Evolutionary conservation across 2,888 invertebrate species (phyloP), one percentile per base, ranked within the genome.

Genomic region (Melanargia galathea): DNA sequence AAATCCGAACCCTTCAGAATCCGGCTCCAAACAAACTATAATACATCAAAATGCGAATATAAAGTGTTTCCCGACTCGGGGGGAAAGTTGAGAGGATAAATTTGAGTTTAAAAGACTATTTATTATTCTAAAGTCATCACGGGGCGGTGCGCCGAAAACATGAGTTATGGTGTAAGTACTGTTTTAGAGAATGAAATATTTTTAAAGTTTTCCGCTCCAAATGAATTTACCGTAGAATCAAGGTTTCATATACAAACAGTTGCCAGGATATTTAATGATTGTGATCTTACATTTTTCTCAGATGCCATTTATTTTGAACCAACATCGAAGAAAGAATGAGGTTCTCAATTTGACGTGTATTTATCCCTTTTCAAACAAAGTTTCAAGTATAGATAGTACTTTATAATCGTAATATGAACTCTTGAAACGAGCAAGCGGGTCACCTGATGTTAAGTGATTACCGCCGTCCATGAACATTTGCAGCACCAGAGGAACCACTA

Each of bases 81-180:
- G 63, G 45, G 65, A 69, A 68, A 69, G 67, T 71, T 69, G 33
- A 55, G 62, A 65, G 63, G 68, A 69, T 70, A 66, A 70, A 71
- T 70, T 69, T 68, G 74, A 82, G 80, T 75, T 78, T 78, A 77
- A 75, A 73, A 75, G 73, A 78, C 76, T 75, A 83, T 84, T 84
- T 81, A 84, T 84, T 78, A 78, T 74, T 70, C 67, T 70, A 70
- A 71, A 75, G 74, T 75, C 77, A 76, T 77, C 76, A 73, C 71
- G 70, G 71, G 67, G 62, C 64, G 70, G 62, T 57, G 66, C 71
- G 73, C 71, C 71, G 77, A 75, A 76, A 78, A 80, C 80, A 78
- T 80, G 81, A 83, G 78, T 81, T 81, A 79, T 77, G 73, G 73
- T 77, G 74, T n/a, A n/a, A n/a, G n/a, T 75, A 77, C 76, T 78